Evolutionary conservation across 1,140 invertebrate genomes (phyloP).

Genomic region (Megalopta genalis): DNA sequence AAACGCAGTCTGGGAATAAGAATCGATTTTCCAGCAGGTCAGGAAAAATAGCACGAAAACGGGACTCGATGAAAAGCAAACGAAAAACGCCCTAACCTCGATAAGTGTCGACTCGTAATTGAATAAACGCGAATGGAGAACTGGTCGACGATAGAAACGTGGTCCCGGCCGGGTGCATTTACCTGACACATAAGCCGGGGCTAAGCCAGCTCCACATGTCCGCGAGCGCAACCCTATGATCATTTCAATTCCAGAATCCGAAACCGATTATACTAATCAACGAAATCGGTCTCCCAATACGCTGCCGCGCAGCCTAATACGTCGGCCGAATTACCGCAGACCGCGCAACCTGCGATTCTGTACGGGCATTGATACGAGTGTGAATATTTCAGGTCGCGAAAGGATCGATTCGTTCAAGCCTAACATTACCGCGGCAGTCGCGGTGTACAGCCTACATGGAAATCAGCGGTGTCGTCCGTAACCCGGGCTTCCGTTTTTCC

Average conservation of each 20-base stretch:
- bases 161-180: too few species aligned
- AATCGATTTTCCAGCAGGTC: too few species aligned
- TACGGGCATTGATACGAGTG: conserved; percentile 39
- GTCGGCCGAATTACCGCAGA: conserved; percentile 46
- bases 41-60: too few species aligned
- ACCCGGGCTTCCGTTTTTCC: background rate
- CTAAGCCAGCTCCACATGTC: too few species aligned
- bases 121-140: too few species aligned
- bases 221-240: background rate
- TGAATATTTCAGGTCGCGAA: conserved; percentile 54
- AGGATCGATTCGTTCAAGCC: conserved; percentile 54
- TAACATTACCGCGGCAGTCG: conserved; percentile 39
- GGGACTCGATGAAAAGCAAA: too few species aligned
- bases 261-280: conserved; percentile 1
- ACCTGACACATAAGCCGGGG: too few species aligned
- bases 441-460: conserved; percentile 7
- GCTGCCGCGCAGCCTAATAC: background rate
- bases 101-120: too few species aligned
- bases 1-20: too few species aligned
- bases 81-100: too few species aligned
- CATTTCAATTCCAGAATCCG: background rate
- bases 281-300: conserved; percentile 6
- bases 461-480: conserved; percentile 1
- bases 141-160: too few species aligned
- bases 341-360: conserved; percentile 25